Conservation (phyloP, 1,140 invertebrate genomes). For the Plodia interpunctella region DNA sequence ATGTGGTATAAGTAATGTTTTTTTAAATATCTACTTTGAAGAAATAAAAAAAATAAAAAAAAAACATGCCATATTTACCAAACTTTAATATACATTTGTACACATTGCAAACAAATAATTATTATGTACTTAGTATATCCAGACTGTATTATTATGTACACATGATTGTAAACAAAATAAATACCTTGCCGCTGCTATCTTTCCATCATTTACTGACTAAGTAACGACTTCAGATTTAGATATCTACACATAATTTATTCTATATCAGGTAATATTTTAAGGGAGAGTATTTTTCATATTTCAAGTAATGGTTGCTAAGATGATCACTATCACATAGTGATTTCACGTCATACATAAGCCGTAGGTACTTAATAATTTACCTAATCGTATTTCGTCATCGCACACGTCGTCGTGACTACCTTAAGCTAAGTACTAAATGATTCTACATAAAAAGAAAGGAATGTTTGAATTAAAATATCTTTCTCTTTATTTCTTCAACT, state of each 20-base stretch:
- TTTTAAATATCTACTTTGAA: no score
- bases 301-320: constrained; percentile 3
- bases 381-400: no score
- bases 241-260: constrained; percentile 29
- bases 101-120: constrained; percentile 57
- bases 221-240: constrained; percentile 40
- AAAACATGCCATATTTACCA: constrained; percentile 32
- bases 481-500: no score
- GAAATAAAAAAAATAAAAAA: constrained; percentile 20
- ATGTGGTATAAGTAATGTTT: no score
- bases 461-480: no score
- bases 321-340: constrained; percentile 55
- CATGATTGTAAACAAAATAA: constrained; percentile 58
- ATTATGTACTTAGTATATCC: constrained; percentile 58
- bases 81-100: constrained; percentile 73
- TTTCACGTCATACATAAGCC: constrained; percentile 16
- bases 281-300: constrained; percentile 51
- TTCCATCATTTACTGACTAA: constrained; percentile 54
- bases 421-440: no score
- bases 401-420: no score
- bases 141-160: constrained; percentile 57
- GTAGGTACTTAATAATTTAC: no score
- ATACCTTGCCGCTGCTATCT: constrained; percentile 58
- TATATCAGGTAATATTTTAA: constrained; percentile 42
- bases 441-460: no score